phyloP scores from a whole-genome alignment of 2,113 vertebrate species.

The Mus musculus region DNA sequence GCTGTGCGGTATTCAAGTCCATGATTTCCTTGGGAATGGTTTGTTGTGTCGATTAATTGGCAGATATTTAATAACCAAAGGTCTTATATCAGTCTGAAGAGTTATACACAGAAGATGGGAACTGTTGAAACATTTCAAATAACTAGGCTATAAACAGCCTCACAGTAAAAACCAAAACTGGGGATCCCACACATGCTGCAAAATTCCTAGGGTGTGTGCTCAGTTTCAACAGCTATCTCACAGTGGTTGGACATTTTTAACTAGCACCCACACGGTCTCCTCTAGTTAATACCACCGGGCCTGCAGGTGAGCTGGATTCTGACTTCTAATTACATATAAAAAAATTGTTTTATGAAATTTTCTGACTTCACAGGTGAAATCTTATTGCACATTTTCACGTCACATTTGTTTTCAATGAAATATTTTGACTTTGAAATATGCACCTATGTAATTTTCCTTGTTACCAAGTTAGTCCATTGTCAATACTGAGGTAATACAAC shows the following conservation, averaged over 20 bases:
- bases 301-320: neutral
- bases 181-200: neutral
- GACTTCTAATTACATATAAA: neutral
- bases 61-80: neutral
- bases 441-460: neutral
- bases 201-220: neutral
- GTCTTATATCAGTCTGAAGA: neutral
- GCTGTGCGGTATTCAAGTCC: neutral
- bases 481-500: too few relatives aligned
- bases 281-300: neutral
- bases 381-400: neutral
- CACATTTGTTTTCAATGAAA: neutral
- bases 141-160: neutral
- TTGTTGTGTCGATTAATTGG: neutral
- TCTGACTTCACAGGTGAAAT: neutral
- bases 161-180: neutral
- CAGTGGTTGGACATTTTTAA: too few relatives aligned
- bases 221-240: neutral
- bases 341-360: neutral
- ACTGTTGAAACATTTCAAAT: slow-evolving; percentile 15
- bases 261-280: too few relatives aligned
- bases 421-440: neutral
- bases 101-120: neutral
- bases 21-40: neutral
- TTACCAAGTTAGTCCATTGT: too few relatives aligned